A percentile compares a stretch with the other conserved stretches of the same genome.
phyloP scores from a whole-genome alignment of 2,888 invertebrate genomes.

The Saturnia pavonia region DNA sequence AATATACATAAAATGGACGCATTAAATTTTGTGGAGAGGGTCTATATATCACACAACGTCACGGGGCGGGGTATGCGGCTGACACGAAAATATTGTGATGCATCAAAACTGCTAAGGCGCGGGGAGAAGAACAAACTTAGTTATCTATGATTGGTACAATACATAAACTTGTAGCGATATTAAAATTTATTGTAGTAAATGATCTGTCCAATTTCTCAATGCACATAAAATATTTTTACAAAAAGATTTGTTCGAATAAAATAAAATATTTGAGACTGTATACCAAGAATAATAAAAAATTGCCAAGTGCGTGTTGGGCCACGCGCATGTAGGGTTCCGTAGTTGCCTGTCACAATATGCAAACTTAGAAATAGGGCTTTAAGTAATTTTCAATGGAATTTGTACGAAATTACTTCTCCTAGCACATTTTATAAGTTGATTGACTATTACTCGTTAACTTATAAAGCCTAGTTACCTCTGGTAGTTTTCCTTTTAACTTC shows the following conservation, averaged over 20 bases:
- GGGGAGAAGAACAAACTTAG: conserved; percentile 63
- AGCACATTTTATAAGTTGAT: too few species aligned
- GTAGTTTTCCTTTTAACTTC: too few species aligned
- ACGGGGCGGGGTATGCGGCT: conserved; percentile 62
- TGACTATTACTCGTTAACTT: too few species aligned
- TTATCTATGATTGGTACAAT: conserved; percentile 29
- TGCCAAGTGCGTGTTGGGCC: too few species aligned
- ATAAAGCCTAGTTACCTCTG: too few species aligned
- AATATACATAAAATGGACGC: conserved; percentile 7
- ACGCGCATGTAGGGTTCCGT: too few species aligned
- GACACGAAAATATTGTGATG: conserved; percentile 79
- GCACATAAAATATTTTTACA: background rate
- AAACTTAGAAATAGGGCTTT: too few species aligned
- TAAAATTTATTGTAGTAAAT: background rate
- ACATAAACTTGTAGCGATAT: conserved; percentile 27
- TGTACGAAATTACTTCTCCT: too few species aligned
- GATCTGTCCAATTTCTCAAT: too few species aligned
- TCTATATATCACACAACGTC: conserved; percentile 74
- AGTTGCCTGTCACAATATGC: too few species aligned
- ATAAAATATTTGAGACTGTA: background rate
- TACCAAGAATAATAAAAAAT: too few species aligned
- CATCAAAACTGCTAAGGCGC: conserved; percentile 75
- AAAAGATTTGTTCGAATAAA: background rate
- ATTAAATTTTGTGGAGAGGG: conserved; percentile 44
- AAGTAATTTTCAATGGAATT: too few species aligned